These are phyloP conservation scores for Chaenodraco wilsoni DNA, from an alignment of 2,797 vertebrate species.

Conservation along the genomic window DNA sequence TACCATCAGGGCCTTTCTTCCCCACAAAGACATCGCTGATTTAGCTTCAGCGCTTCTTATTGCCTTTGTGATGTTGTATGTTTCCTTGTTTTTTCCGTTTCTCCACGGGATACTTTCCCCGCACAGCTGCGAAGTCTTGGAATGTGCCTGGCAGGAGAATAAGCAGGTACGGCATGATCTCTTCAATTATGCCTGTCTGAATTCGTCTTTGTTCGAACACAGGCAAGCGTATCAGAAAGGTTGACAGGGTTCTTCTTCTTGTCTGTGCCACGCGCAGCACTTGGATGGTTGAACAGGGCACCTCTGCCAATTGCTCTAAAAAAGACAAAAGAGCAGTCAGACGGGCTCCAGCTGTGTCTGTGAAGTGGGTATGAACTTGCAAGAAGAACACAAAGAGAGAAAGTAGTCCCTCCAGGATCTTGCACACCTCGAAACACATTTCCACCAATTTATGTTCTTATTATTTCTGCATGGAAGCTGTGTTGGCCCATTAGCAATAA, in stretches of 20 bases:
- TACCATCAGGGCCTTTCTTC: constrained; percentile 75
- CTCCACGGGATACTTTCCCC: constrained; percentile 68
- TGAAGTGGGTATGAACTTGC: constrained; percentile 54
- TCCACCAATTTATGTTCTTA: constrained; percentile 52
- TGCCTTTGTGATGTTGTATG: constrained; percentile 66
- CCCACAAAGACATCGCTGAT: constrained; percentile 79
- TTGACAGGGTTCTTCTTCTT: constrained; percentile 71
- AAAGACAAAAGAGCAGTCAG: constrained; percentile 64
- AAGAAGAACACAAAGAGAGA: constrained; percentile 39
- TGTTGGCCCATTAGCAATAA: constrained; percentile 47
- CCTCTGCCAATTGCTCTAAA: constrained; percentile 54
- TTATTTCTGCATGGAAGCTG: constrained; percentile 61
- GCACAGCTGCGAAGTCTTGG: constrained; percentile 77
- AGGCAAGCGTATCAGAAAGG: constrained; percentile 71
- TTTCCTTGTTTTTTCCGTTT: constrained; percentile 72
- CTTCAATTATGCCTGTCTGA: constrained; percentile 72
- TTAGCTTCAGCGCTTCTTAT: constrained; percentile 69
- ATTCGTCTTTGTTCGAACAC: constrained; percentile 72
- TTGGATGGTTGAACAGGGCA: constrained; percentile 74
- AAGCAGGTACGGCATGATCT: constrained; percentile 76
- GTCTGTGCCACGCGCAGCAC: constrained; percentile 73
- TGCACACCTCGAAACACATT: constrained; percentile 56
- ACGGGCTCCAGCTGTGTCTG: constrained; percentile 64
- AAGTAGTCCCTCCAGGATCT: constrained; percentile 52
- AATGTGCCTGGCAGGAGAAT: constrained; percentile 71